These are phyloP conservation scores for Eulithis testata DNA, from an alignment of 2,888 invertebrate genomes.

Conservation along the genomic window DNA sequence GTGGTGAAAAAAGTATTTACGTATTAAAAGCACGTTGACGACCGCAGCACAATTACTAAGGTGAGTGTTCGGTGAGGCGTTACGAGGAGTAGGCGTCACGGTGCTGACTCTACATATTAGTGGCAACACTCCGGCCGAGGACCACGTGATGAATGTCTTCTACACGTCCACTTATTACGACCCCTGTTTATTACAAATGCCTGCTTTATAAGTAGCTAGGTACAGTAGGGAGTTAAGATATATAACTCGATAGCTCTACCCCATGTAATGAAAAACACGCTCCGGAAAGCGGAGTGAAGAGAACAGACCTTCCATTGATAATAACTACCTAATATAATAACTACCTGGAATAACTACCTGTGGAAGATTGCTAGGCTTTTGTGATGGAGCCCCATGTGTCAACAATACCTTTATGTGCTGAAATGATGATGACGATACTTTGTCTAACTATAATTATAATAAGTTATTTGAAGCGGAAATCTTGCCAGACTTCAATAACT, in stretches of 20 bases:
- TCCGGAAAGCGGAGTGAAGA: too few relatives aligned
- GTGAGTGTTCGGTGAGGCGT: not conserved
- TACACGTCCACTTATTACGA: constrained; percentile 12
- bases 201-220: not conserved
- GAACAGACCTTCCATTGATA: too few relatives aligned
- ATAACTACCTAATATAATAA: too few relatives aligned
- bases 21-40: too few relatives aligned
- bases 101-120: constrained; percentile 6
- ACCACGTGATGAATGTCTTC: constrained; percentile 13
- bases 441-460: not conserved
- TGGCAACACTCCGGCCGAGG: not conserved
- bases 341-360: too few relatives aligned
- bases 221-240: too few relatives aligned
- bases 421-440: not conserved
- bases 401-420: too few relatives aligned
- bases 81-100: not conserved
- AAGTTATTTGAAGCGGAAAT: not conserved
- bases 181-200: constrained; percentile 7
- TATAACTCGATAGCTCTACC: too few relatives aligned
- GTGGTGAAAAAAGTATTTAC: too few relatives aligned
- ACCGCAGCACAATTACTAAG: not conserved
- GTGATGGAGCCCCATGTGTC: too few relatives aligned
- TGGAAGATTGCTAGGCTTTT: too few relatives aligned
- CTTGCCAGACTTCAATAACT: not conserved
- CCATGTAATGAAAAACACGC: too few relatives aligned